Percentiles rank a stretch among this genome's conserved stretches.
Evolutionary conservation across 2,113 vertebrate species (phyloP).

Genomic region (Garra rufa): DNA sequence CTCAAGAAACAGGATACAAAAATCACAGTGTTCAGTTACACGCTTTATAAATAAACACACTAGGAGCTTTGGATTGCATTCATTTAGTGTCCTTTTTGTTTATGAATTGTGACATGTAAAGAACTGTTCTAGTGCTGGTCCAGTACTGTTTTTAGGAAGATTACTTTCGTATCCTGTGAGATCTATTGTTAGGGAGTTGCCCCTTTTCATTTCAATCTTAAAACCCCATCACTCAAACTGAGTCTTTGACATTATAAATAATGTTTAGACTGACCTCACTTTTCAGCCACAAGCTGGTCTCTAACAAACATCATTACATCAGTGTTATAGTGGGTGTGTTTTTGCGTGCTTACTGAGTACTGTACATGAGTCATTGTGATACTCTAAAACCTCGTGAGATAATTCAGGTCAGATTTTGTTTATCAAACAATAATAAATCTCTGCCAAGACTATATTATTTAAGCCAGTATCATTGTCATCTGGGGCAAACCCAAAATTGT

Average conservation of each 20-base stretch:
- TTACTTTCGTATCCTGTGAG: neutral
- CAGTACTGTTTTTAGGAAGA: conserved; percentile 6
- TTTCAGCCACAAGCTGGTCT: neutral
- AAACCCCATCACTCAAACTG: neutral
- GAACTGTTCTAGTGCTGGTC: conserved; percentile 15
- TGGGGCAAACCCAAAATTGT: neutral
- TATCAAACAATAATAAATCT: neutral
- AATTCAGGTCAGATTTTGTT: conserved; percentile 30
- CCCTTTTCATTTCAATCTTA: neutral
- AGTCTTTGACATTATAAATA: neutral
- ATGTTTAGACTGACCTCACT: neutral
- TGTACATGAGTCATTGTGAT: conserved; percentile 18
- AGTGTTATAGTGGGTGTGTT: neutral
- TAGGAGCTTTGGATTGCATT: no score
- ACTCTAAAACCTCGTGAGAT: neutral
- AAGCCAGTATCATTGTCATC: neutral
- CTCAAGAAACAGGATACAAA: no score
- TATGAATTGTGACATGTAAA: neutral
- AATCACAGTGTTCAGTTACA: no score
- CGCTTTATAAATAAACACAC: no score
- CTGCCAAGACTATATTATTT: neutral
- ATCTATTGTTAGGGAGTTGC: conserved; percentile 17
- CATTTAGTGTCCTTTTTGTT: neutral
- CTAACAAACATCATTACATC: neutral
- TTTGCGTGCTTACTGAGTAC: neutral